Percentiles rank a stretch among this genome's conserved stretches.
phyloP scores from a whole-genome alignment of 2,113 vertebrate genomes.

The Coregonus clupeaformis region DNA sequence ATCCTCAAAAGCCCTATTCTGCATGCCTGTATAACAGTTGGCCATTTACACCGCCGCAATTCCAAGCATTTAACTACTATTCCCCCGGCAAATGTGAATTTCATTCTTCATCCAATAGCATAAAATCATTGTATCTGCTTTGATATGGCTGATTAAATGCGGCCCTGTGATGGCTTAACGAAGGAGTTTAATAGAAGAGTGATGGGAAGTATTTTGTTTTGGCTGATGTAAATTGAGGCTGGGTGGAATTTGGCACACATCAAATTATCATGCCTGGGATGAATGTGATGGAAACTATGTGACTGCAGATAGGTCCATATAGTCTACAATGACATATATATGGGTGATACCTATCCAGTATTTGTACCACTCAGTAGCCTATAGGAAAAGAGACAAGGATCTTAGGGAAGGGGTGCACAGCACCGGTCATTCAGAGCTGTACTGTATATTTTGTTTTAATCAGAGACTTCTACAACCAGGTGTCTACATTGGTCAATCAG shows the following conservation, averaged over 20 bases:
- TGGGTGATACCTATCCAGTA: too few species aligned
- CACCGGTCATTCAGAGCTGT: too few species aligned
- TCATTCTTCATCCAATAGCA: slow-evolving; percentile 16
- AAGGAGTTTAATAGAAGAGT: background rate
- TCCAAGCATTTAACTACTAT: slow-evolving; percentile 7
- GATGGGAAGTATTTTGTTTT: slow-evolving; percentile 23
- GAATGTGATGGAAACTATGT: slow-evolving; percentile 17
- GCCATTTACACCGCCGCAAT: background rate
- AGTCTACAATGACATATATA: too few species aligned
- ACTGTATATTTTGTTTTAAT: too few species aligned
- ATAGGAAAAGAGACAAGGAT: too few species aligned
- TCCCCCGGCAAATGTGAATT: slow-evolving; percentile 15
- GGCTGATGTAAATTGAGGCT: slow-evolving; percentile 29
- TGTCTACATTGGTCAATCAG: too few species aligned
- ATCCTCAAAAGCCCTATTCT: background rate
- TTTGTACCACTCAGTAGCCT: too few species aligned
- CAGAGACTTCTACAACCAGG: too few species aligned
- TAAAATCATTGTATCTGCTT: slow-evolving; percentile 40
- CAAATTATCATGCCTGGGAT: slow-evolving; percentile 40
- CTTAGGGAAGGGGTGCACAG: too few species aligned
- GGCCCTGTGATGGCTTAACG: background rate
- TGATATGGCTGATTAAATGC: slow-evolving; percentile 13
- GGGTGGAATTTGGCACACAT: slow-evolving; percentile 35
- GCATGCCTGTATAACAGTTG: slow-evolving; percentile 9
- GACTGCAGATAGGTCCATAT: slow-evolving; percentile 5